Evolutionary conservation across 2,113 vertebrate species (phyloP), one percentile per base, ranked within the genome.

Genomic region (Tragelaphus strepsiceros): DNA sequence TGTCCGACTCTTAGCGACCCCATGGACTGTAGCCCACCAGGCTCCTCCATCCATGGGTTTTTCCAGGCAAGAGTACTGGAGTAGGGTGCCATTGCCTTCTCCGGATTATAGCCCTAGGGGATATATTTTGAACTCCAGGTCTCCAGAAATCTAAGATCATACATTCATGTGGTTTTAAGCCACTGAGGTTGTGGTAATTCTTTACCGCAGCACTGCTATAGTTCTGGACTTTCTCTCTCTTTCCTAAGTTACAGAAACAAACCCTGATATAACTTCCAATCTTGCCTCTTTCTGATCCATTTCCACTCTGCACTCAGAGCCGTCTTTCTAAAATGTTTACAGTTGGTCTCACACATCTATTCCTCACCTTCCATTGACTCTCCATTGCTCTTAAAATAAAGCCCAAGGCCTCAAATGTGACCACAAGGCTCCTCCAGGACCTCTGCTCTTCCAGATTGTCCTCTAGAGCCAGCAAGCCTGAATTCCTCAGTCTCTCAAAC

Each of bases 381-480:
- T 54, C 28, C 22, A 54, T 19, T 74, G 32, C 61, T 85, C 54
- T 49, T 59, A 39, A 80, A 87, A 77, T 39, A 53, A 80, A 43
- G 6, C 22, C 61, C 74, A 17, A 39, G 77, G 12, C 35, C n/a
- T 85, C 39, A 7, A 35, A 43, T 62, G 17, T 43, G 51, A 64
- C 39, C 26, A 22, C 43, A 58, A 39, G 28, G 39, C 24, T 43
- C 39, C 22, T 56, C 78, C 80, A 53, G 24, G 35, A 22, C 15
- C 22, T 2, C 2, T 86, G 3, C 22, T 13, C 35, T 62, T 58
- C 13, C 46, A 53, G 39, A n/a, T 32, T 43, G 14, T 7, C 26
- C n/a, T 51, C 2, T 32, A 6, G 4, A 30, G n/a, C 16, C 32
- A n/a, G 3, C 9, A 2, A 17, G 13, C 35, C 12, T 30, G 10